A percentile compares a stretch with the other conserved stretches of the same genome.
Conservation (phyloP, 2,797 vertebrate species). For the Ctenopoma kingsleyae region DNA sequence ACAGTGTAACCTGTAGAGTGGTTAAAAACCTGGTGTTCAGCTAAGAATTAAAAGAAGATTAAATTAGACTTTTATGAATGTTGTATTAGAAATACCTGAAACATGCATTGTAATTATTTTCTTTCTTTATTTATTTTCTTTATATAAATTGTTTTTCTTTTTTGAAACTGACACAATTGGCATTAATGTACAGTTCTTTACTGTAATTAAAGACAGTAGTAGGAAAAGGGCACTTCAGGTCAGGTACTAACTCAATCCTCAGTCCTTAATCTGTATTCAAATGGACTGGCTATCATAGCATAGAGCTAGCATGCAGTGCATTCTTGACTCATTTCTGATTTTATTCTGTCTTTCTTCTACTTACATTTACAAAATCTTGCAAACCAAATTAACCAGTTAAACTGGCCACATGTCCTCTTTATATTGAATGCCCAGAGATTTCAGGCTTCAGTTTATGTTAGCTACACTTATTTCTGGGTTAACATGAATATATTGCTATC, state of each 20-base stretch:
- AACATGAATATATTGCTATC: conserved; percentile 40
- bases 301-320: conserved; percentile 16
- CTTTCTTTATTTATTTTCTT: not conserved
- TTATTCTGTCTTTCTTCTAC: conserved; percentile 17
- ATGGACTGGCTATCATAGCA: conserved; percentile 16
- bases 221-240: conserved; percentile 36
- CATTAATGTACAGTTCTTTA: conserved; percentile 14
- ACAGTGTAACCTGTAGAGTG: conserved; percentile 8
- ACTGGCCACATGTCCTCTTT: not conserved
- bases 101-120: conserved; percentile 32
- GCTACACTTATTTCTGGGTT: conserved; percentile 32
- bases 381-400: conserved; percentile 15
- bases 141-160: conserved; percentile 5
- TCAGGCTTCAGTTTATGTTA: conserved; percentile 29
- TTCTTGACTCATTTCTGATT: conserved; percentile 22
- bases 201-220: conserved; percentile 13
- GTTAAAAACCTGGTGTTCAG: conserved; percentile 7
- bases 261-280: conserved; percentile 25
- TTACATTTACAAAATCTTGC: conserved; percentile 1
- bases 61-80: conserved; percentile 28
- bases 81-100: conserved; percentile 22
- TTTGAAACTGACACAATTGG: conserved; percentile 15
- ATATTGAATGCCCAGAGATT: conserved; percentile 31
- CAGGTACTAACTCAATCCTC: conserved; percentile 54
- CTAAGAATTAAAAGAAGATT: conserved; percentile 21